Percentiles rank a stretch among this genome's conserved stretches.
Evolutionary conservation across 2,113 vertebrate species (phyloP).

Genomic region (Willisornis vidua): DNA sequence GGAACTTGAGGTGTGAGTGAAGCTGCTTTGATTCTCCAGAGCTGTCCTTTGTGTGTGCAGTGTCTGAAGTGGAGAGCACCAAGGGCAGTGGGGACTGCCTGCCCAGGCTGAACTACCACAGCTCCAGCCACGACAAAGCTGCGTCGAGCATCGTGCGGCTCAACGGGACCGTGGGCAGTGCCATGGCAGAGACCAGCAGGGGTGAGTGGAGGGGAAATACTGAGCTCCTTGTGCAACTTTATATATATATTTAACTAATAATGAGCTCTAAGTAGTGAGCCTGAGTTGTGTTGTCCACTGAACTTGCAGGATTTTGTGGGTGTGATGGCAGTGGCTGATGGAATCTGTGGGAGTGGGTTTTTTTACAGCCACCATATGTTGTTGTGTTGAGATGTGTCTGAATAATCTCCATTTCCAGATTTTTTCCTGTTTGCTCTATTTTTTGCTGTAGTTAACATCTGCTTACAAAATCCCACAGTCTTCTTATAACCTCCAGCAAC

Average conservation of each 20-base stretch:
- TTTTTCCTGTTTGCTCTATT: neutral
- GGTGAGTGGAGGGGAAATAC: conserved; percentile 54
- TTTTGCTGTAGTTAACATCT: neutral
- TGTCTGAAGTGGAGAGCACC: conserved; percentile 78
- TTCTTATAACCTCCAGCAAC: neutral
- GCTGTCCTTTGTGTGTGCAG: conserved; percentile 51
- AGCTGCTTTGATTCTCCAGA: neutral
- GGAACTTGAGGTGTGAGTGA: neutral
- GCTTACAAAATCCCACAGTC: neutral
- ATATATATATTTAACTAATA: rapidly evolving
- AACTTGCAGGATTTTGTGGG: neutral
- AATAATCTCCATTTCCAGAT: neutral
- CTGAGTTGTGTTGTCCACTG: neutral
- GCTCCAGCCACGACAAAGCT: neutral
- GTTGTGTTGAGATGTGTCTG: neutral
- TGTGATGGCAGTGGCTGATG: neutral
- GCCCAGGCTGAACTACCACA: conserved; percentile 69
- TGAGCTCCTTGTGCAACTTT: neutral
- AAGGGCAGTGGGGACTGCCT: conserved; percentile 80
- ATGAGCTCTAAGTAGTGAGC: neutral
- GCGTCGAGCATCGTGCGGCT: conserved; percentile 77
- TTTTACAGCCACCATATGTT: neutral
- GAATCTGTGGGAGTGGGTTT: neutral
- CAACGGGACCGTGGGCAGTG: neutral
- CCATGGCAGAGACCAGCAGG: neutral